Conservation (phyloP, 2,888 invertebrate genomes). For the Habroteleia sp. region DNA sequence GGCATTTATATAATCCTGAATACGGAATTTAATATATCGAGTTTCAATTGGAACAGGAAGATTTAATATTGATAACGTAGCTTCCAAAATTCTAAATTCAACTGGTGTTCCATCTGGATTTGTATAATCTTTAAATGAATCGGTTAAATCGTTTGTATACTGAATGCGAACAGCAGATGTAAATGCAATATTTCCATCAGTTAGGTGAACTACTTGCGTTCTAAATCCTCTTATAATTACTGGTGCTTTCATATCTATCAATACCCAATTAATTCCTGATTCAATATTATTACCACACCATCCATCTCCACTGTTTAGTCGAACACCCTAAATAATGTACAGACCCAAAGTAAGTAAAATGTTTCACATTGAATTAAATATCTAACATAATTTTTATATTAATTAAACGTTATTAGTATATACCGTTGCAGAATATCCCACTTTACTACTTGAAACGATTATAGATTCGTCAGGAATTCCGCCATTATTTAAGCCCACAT, state of each 20-base stretch:
- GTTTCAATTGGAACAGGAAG: conserved; percentile 95
- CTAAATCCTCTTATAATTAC: conserved; percentile 94
- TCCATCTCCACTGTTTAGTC: conserved; percentile 90
- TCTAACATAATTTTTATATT: too few relatives aligned
- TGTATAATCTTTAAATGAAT: conserved; percentile 93
- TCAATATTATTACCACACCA: conserved; percentile 95
- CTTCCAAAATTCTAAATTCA: conserved; percentile 94
- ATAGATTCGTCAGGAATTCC: conserved; percentile 95
- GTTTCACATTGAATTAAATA: too few relatives aligned
- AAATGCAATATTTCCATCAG: conserved; percentile 92
- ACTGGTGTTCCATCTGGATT: conserved; percentile 96
- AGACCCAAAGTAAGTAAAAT: too few relatives aligned
- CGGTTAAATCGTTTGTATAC: conserved; percentile 93
- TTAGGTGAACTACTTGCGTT: conserved; percentile 92
- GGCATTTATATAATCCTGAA: conserved; percentile 91
- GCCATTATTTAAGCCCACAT: conserved; percentile 92
- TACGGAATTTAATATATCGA: conserved; percentile 91
- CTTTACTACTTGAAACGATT: conserved; percentile 90
- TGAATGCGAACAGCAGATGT: conserved; percentile 93
- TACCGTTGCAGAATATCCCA: conserved; percentile 91
- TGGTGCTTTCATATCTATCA: conserved; percentile 93
- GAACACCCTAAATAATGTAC: conserved; percentile 85
- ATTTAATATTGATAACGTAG: conserved; percentile 94
- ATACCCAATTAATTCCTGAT: conserved; percentile 93
- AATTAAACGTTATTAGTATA: neutral